A percentile compares a stretch with the other conserved stretches of the same genome.
These are phyloP conservation scores for Phoenicopterus ruber DNA, from an alignment of 2,113 vertebrate genomes.

Conservation along the genomic window DNA sequence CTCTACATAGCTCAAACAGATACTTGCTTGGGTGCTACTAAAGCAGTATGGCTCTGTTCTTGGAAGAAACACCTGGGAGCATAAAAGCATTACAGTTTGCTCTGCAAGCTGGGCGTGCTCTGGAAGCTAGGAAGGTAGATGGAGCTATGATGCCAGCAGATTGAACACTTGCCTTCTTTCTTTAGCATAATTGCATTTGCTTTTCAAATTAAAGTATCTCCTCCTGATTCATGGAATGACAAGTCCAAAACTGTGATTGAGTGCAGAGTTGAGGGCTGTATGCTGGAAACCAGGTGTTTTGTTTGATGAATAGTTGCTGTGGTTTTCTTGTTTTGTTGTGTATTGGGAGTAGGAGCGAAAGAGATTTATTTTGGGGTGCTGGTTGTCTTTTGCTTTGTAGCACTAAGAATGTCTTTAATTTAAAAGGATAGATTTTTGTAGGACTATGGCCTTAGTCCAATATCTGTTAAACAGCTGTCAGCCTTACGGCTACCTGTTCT, in stretches of 20 bases:
- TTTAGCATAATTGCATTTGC: constrained; percentile 11
- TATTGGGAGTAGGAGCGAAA: not conserved
- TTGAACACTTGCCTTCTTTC: not conserved
- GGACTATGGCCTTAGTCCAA: not conserved
- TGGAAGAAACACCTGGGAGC: not conserved
- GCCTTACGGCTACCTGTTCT: not conserved
- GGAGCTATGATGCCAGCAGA: not conserved
- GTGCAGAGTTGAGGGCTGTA: not conserved
- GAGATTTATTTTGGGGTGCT: not conserved
- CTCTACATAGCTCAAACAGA: not conserved
- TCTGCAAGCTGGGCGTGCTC: not conserved
- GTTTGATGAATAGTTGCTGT: not conserved
- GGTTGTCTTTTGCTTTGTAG: not conserved
- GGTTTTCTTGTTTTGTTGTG: not conserved
- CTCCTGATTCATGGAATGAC: not conserved
- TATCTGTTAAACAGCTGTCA: not conserved
- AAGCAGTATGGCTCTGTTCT: not conserved
- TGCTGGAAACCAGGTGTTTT: not conserved
- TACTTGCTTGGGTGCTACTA: not conserved
- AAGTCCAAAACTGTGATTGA: not conserved
- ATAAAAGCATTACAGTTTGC: not conserved
- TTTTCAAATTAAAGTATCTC: constrained; percentile 36
- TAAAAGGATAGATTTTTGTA: not conserved
- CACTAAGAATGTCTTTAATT: not conserved
- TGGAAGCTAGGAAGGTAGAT: not conserved